Conservation (phyloP, 2,113 vertebrate species). For the Prinia subflava region DNA sequence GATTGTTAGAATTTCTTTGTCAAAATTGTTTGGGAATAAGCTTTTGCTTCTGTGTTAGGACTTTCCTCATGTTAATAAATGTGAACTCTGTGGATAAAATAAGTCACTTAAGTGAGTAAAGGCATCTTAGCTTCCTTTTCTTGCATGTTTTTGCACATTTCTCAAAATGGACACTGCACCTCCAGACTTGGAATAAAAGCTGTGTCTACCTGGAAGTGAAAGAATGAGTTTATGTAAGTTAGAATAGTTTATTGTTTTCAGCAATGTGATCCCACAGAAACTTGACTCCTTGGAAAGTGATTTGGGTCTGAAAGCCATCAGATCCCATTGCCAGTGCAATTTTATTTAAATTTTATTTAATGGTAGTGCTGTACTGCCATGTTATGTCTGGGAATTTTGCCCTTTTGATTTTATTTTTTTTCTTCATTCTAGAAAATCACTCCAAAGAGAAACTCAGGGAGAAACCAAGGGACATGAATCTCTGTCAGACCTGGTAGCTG, state of each 20-base stretch:
- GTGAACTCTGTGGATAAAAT: fast-evolving
- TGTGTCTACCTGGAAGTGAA: not conserved
- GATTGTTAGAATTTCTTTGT: not conserved
- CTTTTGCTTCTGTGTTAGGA: not conserved
- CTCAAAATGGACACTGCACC: not conserved
- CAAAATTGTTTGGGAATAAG: not conserved
- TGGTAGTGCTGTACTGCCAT: not conserved
- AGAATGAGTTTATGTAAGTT: not conserved
- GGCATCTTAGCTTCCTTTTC: not conserved
- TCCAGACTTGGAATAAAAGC: not conserved
- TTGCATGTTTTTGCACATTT: fast-evolving
- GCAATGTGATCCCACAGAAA: not conserved
- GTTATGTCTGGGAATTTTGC: not conserved
- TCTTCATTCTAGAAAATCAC: conserved; percentile 57
- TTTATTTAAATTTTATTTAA: not conserved
- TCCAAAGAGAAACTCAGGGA: not conserved
- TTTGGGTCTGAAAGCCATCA: not conserved
- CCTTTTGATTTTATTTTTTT: not conserved
- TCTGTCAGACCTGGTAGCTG: conserved; percentile 53
- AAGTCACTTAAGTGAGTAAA: not conserved
- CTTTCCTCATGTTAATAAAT: not conserved
- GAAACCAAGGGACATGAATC: not conserved
- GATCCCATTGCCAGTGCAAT: not conserved
- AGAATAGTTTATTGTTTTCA: not conserved
- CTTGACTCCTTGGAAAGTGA: not conserved